Evolutionary conservation across 1,140 invertebrate species (phyloP), one percentile per base, ranked within the genome.

Genomic region (Drosophila arizonae): DNA sequence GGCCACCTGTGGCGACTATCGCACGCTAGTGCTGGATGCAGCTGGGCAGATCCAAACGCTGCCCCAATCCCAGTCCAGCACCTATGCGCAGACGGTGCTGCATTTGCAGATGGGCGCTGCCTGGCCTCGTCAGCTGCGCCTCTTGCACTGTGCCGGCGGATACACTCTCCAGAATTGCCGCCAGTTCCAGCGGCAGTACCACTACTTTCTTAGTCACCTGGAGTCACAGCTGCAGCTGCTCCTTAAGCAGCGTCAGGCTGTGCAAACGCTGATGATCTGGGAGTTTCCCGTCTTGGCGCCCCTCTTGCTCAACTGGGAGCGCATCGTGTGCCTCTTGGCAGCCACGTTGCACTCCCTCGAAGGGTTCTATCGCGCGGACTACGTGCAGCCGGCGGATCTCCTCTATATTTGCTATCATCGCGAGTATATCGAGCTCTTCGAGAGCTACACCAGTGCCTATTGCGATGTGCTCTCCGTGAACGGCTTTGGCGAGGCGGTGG

Each of bases 1-100:
- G 90, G 93, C 96, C 79, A 94, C 95, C 50, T 95, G 96, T 73
- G 96, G 96, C n/a, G 93, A 93, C 72, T 93, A 95, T 79, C 95
- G 96, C 89, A 96, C 95, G 67, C 78, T 96, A 28, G 92, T 97
- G 11, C 57, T 91, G 0, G 90, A 90, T 61, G 81, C 81, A 2
- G 71, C 72, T 0, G 90, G 90, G 0, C 76, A 90, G 4, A 64
- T 91, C n/a, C 80, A 88, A n/a, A 70, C 80, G 0, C 46, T 86
- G 13, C 74, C 78, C 28, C 82, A 24, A 43, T 78, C 67, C 17
- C 79, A 90, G 51, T 79, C 84, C 9, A 88, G 84, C 51, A 87
- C 84, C 0, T 88, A 77, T 43, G 79, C 67, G n/a, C 84, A 87
- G 36, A 87, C 84, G 0, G 54, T 90, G 8, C 69, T 90, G 4